Evolutionary conservation across 2,797 vertebrate species (phyloP).

Genomic region (Apodemus agrarius): DNA sequence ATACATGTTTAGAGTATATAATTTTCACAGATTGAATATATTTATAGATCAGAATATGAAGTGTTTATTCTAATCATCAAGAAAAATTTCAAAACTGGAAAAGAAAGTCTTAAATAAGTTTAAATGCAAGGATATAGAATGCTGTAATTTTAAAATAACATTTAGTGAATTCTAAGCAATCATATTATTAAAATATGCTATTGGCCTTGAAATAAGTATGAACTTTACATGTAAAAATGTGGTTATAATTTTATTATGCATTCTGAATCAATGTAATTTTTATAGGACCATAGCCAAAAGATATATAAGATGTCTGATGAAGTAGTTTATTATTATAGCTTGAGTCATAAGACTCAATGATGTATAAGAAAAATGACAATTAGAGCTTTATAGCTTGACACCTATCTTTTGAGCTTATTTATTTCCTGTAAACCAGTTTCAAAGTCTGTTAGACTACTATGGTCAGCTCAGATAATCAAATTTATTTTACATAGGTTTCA

Average conservation of each 20-base stretch:
- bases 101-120: neutral
- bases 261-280: neutral
- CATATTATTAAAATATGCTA: neutral
- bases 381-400: neutral
- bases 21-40: neutral
- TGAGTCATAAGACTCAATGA: neutral
- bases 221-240: neutral
- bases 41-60: neutral
- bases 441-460: neutral
- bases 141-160: neutral
- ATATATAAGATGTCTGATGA: neutral
- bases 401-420: neutral
- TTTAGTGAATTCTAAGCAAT: neutral
- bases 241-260: neutral
- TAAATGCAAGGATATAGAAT: neutral
- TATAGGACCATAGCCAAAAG: neutral
- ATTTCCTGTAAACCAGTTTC: neutral
- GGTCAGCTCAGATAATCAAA: neutral
- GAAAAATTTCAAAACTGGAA: constrained; percentile 1
- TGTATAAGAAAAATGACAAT: neutral
- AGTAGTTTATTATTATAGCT: neutral
- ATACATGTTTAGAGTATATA: neutral
- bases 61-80: neutral
- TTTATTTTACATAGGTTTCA: neutral
- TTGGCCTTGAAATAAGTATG: neutral